A percentile compares a stretch with the other conserved stretches of the same genome.
phyloP scores from a whole-genome alignment of 2,797 vertebrate genomes.

The Acipenser ruthenus region DNA sequence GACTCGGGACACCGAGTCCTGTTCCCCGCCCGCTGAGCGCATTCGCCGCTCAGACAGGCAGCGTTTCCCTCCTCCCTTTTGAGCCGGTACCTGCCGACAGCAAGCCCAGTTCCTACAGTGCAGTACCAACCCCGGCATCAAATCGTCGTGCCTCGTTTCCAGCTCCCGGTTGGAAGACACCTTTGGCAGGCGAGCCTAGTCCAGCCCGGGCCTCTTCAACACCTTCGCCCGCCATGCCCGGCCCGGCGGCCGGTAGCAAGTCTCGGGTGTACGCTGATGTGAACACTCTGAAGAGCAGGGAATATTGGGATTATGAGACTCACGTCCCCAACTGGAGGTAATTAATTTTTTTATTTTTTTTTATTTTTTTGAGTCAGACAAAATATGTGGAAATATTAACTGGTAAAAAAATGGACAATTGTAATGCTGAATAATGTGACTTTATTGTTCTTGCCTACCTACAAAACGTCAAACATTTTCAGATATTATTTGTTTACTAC shows the following conservation, averaged over 20 bases:
- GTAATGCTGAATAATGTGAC: no score
- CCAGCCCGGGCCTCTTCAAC: slow-evolving; percentile 40
- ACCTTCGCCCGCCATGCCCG: slow-evolving; percentile 80
- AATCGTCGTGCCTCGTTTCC: not conserved
- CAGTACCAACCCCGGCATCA: not conserved
- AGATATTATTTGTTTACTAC: not conserved
- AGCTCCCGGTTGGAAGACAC: slow-evolving; percentile 30
- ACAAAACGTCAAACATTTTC: not conserved
- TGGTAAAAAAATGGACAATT: not conserved
- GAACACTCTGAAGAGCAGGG: slow-evolving; percentile 92
- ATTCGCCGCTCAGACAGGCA: not conserved
- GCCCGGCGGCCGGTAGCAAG: slow-evolving; percentile 89
- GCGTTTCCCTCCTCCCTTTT: not conserved
- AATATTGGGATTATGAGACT: slow-evolving; percentile 94
- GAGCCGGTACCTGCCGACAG: not conserved
- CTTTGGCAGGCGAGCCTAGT: slow-evolving; percentile 38
- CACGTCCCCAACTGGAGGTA: slow-evolving; percentile 95
- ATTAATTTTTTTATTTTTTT: slow-evolving; percentile 41
- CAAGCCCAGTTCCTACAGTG: not conserved
- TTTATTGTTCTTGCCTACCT: no score
- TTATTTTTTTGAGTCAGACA: slow-evolving; percentile 1
- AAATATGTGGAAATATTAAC: not conserved
- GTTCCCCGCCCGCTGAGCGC: not conserved
- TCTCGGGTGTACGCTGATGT: slow-evolving; percentile 94
- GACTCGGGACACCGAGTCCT: slow-evolving; percentile 24